Conservation (phyloP, 2,888 invertebrate species). For the Caenorhabditis sulstoni region DNA sequence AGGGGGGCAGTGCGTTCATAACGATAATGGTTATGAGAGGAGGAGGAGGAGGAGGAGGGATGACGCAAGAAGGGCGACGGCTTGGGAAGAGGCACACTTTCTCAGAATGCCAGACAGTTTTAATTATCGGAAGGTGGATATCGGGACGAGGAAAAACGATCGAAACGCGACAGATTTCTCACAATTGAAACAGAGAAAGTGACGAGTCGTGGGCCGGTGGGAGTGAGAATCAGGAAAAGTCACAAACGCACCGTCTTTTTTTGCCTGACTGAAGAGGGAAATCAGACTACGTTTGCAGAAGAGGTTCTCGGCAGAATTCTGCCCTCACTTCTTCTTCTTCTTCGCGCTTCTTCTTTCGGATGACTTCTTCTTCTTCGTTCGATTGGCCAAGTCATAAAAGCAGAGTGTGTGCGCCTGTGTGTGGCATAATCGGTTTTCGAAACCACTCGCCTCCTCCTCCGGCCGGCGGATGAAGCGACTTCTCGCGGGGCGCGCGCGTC, state of each 20-base stretch:
- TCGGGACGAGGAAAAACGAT: conserved; percentile 5
- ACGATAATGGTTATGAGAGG: conserved; percentile 53
- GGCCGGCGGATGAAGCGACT: background rate
- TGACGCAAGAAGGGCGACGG: conserved; percentile 25
- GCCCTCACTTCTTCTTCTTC: background rate
- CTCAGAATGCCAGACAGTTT: conserved; percentile 8
- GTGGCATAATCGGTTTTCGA: conserved; percentile 57
- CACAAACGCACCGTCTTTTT: too few species aligned
- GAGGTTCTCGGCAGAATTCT: conserved; percentile 9
- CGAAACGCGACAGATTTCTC: background rate
- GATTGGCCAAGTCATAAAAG: conserved; percentile 52
- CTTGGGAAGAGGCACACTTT: conserved; percentile 1
- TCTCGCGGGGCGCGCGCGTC: background rate
- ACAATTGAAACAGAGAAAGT: too few species aligned
- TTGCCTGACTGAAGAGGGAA: too few species aligned
- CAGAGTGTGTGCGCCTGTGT: conserved; percentile 5
- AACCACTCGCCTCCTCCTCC: conserved; percentile 32
- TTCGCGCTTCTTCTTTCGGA: too few species aligned
- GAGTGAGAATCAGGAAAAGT: too few species aligned
- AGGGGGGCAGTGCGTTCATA: conserved; percentile 32
- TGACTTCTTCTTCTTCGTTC: too few species aligned
- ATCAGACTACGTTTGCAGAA: background rate
- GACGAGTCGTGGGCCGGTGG: too few species aligned
- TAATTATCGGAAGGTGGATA: conserved; percentile 17
- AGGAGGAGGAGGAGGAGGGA: too few species aligned